phyloP scores from a whole-genome alignment of 2,113 vertebrate species.

The Struthio camelus region DNA sequence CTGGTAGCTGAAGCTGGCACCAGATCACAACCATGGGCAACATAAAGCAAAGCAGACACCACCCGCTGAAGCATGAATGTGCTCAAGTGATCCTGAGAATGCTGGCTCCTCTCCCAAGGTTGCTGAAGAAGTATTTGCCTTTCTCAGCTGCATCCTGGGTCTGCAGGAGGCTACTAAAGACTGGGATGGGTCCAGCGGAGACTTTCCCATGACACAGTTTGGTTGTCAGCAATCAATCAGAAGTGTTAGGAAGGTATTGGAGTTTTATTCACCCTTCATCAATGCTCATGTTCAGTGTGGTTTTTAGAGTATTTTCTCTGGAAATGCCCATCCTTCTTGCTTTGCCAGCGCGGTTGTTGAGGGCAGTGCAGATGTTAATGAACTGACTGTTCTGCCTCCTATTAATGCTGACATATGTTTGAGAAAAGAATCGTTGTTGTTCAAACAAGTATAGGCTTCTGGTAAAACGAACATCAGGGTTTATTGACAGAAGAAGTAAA shows the following conservation, averaged over 20 bases:
- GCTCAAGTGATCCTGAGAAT: background rate
- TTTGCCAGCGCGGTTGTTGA: background rate
- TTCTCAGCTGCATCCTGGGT: background rate
- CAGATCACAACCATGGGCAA: background rate
- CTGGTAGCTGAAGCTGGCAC: background rate
- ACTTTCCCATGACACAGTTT: background rate
- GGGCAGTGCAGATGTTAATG: background rate
- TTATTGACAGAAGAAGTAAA: slow-evolving; percentile 52
- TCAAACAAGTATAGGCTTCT: background rate
- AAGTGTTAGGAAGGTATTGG: background rate
- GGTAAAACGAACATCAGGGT: background rate
- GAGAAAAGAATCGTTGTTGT: background rate
- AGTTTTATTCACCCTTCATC: background rate
- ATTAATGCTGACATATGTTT: background rate
- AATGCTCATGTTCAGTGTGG: background rate
- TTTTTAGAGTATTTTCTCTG: background rate
- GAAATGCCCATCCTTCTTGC: background rate
- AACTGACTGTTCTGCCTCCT: background rate
- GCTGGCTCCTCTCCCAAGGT: background rate
- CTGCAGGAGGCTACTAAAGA: background rate
- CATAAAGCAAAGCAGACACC: background rate
- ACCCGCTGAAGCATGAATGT: background rate
- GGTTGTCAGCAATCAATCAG: background rate
- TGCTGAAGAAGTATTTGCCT: background rate
- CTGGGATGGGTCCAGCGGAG: background rate